phyloP scores from a whole-genome alignment of 2,888 invertebrate genomes.

The Ernsta delagoae region DNA sequence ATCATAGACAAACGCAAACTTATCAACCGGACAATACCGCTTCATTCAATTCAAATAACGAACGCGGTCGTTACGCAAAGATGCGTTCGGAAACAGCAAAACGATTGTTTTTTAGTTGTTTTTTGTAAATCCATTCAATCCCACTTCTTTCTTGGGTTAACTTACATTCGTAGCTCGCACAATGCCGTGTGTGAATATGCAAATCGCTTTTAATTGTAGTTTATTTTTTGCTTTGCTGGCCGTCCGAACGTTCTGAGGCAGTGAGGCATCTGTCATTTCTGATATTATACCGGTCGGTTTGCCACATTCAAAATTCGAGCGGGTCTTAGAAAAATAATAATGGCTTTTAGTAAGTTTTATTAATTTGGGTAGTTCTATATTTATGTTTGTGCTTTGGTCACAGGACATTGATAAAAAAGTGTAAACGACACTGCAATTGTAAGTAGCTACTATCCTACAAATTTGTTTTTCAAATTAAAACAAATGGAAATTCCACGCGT shows the following conservation, averaged over 20 bases:
- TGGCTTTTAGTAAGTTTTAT: constrained; percentile 49
- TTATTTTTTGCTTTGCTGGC: constrained; percentile 51
- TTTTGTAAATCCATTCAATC: constrained; percentile 56
- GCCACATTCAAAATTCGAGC: constrained; percentile 57
- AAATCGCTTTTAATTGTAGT: constrained; percentile 74
- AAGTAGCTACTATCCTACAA: background rate
- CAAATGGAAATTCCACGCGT: background rate
- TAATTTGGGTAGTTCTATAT: background rate
- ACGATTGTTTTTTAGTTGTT: constrained; percentile 46
- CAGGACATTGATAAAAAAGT: too few relatives aligned
- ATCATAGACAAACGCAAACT: constrained; percentile 33
- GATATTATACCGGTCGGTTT: constrained; percentile 69
- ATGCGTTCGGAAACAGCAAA: constrained; percentile 68
- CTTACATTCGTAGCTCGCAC: constrained; percentile 43
- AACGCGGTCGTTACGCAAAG: constrained; percentile 66
- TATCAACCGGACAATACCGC: constrained; percentile 35
- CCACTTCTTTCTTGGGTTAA: constrained; percentile 58
- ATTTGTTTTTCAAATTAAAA: constrained; percentile 12
- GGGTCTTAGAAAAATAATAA: constrained; percentile 55
- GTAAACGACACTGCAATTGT: too few relatives aligned
- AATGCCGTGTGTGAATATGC: constrained; percentile 71
- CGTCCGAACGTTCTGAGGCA: constrained; percentile 45
- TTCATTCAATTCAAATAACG: constrained; percentile 67
- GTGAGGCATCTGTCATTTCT: constrained; percentile 81
- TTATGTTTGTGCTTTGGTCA: too few relatives aligned